Base-by-base conservation (phyloP, 2,113 vertebrate species). In the Uria lomvia region DNA sequence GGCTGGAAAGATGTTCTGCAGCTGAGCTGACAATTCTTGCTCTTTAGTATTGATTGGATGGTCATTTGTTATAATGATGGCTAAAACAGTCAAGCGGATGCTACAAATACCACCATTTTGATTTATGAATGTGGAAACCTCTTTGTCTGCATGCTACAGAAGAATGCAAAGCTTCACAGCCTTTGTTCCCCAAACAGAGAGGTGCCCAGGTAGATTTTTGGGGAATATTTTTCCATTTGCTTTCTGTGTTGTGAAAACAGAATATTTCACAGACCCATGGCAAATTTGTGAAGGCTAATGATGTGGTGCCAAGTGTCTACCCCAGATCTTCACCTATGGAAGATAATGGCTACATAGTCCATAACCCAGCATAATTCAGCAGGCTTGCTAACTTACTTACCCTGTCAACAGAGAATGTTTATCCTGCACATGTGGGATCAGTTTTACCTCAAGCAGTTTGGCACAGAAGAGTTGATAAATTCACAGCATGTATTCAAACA, bases 401-500 rank as follows among this genome's bases (percentile, higher is more conserved):
- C 36, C 11, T 42, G n/a, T 90, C 77, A 93, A 45, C 0, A 6
- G 29, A 38, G 53, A 91, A 68, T 29, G 65, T 78, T 76, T 77
- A 72, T 83, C 83, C 60, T 62, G 89, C 72, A 74, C 50, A 56
- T 24, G 15, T 3, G 52, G 75, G 70, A 95, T 89, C 32, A 68
- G 40, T 43, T 95, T 94, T 95, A 88, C 73, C 71, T 95, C 27
- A 29, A 85, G 67, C 85, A 74, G 43, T 83, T 94, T 78, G 82
- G 21, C 40, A 62, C 36, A 89, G 43, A 88, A 36, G 13, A 94
- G 76, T 8, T 97, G 91, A 94, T 95, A 94, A 92, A 85, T 92
- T 94, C 88, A 90, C 50, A 91, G 66, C 75, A 52, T 88, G 70
- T 70, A 92, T 90, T 92, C 67, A 91, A 82, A 71, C 66, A 87